These are phyloP conservation scores for Aporophyla lueneburgensis DNA, from an alignment of 2,888 invertebrate genomes.

Conservation along the genomic window DNA sequence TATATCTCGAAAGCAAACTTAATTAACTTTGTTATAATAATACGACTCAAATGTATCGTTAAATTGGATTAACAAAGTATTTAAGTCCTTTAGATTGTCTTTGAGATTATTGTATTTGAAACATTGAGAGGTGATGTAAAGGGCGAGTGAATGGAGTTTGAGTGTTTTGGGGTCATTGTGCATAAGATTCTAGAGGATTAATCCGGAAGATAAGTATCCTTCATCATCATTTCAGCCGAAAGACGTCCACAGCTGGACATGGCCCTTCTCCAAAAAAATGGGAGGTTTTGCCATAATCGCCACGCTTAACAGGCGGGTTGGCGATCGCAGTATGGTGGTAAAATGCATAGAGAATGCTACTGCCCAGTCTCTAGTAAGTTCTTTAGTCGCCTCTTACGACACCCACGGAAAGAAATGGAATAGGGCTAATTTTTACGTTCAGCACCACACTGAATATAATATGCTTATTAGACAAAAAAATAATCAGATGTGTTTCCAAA, in stretches of 20 bases:
- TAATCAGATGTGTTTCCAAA: neutral
- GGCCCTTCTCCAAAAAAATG: too few relatives aligned
- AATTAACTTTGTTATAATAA: slow-evolving; percentile 82
- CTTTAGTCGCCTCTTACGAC: too few relatives aligned
- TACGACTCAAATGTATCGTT: slow-evolving; percentile 74
- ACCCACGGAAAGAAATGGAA: too few relatives aligned
- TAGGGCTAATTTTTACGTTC: too few relatives aligned
- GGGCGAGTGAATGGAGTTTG: neutral
- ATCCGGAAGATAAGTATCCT: neutral
- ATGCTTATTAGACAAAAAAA: neutral
- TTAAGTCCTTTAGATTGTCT: slow-evolving; percentile 33
- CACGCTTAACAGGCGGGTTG: too few relatives aligned
- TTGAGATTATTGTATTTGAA: slow-evolving; percentile 44
- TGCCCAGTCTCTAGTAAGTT: too few relatives aligned
- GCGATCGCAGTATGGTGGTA: too few relatives aligned
- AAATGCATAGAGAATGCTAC: too few relatives aligned
- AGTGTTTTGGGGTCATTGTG: neutral
- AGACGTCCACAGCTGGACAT: too few relatives aligned
- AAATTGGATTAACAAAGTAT: slow-evolving; percentile 72
- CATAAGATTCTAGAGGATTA: neutral
- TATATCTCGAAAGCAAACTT: slow-evolving; percentile 72
- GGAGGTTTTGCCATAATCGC: too few relatives aligned
- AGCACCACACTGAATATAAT: too few relatives aligned
- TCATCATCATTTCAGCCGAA: too few relatives aligned
- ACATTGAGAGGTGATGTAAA: slow-evolving; percentile 28